A percentile compares a stretch with the other conserved stretches of the same genome.
These are phyloP conservation scores for Ganaspis brasiliensis DNA, from an alignment of 2,888 invertebrate genomes.

Conservation along the genomic window DNA sequence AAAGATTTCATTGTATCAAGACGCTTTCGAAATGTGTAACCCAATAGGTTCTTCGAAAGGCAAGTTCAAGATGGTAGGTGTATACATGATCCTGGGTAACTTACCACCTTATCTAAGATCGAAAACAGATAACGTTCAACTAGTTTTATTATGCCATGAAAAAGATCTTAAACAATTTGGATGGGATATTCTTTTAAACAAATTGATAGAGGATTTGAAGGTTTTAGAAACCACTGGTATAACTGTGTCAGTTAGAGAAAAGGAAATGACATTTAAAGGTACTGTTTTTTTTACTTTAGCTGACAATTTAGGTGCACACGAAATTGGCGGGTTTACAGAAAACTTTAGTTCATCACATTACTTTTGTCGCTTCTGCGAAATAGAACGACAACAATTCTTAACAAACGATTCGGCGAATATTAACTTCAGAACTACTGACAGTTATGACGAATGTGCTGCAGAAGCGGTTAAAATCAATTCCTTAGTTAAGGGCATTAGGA, in stretches of 20 bases:
- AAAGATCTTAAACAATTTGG: slow-evolving; percentile 63
- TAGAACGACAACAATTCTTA: not conserved
- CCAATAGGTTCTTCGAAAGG: slow-evolving; percentile 66
- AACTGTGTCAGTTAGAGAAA: not conserved
- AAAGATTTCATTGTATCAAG: slow-evolving; percentile 63
- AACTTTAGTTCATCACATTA: slow-evolving; percentile 61
- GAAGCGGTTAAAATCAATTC: not conserved
- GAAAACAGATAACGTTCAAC: slow-evolving; percentile 62
- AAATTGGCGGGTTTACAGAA: slow-evolving; percentile 67
- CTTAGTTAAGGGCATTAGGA: not conserved
- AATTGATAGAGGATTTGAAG: slow-evolving; percentile 62
- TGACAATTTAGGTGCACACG: slow-evolving; percentile 56
- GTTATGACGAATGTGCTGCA: not conserved
- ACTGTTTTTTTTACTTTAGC: slow-evolving; percentile 57
- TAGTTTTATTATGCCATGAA: slow-evolving; percentile 65
- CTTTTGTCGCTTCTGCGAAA: slow-evolving; percentile 57
- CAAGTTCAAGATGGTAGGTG: slow-evolving; percentile 66
- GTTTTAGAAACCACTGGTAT: slow-evolving; percentile 57
- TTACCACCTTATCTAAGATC: slow-evolving; percentile 61
- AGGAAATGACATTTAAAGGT: slow-evolving; percentile 52
- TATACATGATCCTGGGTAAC: slow-evolving; percentile 67
- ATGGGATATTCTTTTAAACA: slow-evolving; percentile 58
- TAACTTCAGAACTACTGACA: not conserved
- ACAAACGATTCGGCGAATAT: not conserved
- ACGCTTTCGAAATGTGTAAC: slow-evolving; percentile 70